Evolutionary conservation across 1,140 invertebrate species (phyloP).

Genomic region (Leucophenga varia): DNA sequence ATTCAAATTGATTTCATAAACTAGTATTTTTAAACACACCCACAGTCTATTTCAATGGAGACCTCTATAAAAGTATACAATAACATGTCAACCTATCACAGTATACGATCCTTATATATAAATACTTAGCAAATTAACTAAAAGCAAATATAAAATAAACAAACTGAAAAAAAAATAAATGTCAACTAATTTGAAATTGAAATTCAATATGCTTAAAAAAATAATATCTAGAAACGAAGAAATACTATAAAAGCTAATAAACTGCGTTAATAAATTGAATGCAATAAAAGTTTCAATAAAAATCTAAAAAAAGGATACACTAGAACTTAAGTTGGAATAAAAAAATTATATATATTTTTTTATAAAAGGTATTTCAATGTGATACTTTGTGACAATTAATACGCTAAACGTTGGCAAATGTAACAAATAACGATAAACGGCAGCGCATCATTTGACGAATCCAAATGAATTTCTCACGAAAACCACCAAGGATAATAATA

Average conservation of each 20-base stretch:
- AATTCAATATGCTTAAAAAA: constrained; percentile 47
- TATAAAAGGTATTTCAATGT: no score
- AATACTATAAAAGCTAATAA: constrained; percentile 19
- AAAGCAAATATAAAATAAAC: constrained; percentile 25
- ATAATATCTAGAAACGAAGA: constrained; percentile 23
- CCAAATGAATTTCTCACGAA: constrained; percentile 28
- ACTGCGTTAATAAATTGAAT: constrained; percentile 45
- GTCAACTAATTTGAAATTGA: constrained; percentile 48
- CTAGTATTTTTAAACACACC: no score
- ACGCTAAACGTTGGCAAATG: constrained; percentile 40
- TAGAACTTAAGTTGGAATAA: no score
- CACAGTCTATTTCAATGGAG: no score
- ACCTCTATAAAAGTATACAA: no score
- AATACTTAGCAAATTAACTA: constrained; percentile 54
- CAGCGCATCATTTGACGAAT: background rate
- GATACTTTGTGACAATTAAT: constrained; percentile 51
- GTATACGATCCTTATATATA: constrained; percentile 34
- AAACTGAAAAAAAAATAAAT: constrained; percentile 14
- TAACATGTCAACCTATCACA: constrained; percentile 15
- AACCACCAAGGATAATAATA: background rate
- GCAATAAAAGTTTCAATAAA: constrained; percentile 48
- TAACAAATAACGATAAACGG: constrained; percentile 8
- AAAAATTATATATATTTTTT: no score
- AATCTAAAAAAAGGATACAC: no score
- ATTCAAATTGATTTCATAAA: no score